Evolutionary conservation across 2,797 vertebrate species (phyloP), one percentile per base, ranked within the genome.

Genomic region (Notolabrus celidotus): DNA sequence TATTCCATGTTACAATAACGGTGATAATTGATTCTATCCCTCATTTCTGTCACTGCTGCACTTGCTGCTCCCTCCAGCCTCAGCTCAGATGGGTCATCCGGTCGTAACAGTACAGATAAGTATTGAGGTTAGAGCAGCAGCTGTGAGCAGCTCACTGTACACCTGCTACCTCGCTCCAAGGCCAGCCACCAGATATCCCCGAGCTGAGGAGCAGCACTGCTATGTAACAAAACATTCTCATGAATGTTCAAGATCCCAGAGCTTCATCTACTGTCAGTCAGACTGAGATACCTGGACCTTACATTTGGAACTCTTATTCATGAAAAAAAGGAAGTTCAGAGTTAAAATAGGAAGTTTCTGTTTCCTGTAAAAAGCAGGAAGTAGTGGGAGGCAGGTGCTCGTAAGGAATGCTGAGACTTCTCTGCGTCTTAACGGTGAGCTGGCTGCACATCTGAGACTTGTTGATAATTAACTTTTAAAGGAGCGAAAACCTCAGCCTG

Each of bases 71-170:
- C 8, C 31, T 7, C 29, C 29, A 31, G 29, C 29, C 29, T 31
- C 34, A 36, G 34, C 2, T 4, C 12, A 36, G 34, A 4, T 14
- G 14, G 34, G 3, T 14, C 36, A 10, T 14, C 34, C 36, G 34
- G 34, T 36, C 34, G 36, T 39, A 39, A 36, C 19, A 29, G 33
- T 42, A n/a, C 2, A 73, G 74, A 85, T 84, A 49, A 77, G 58
- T 25, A 42, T 45, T 39, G 56, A 74, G 81, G 81, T 73, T 57
- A 74, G 55, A 55, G 53, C 49, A 50, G 58, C 69, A 81, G 72
- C 56, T 81, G 71, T 39, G 22, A 2, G 36, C 43, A 14, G 58
- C 17, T 54, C 52, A 15, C 42, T 7, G n/a, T 41, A 47, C 77
- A 86, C 67, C 73, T 84, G 79, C 57, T 67, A 23, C 38, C 22